Evolutionary conservation across 2,888 invertebrate species (phyloP), one percentile per base, ranked within the genome.

Genomic region (Dione vanillae): DNA sequence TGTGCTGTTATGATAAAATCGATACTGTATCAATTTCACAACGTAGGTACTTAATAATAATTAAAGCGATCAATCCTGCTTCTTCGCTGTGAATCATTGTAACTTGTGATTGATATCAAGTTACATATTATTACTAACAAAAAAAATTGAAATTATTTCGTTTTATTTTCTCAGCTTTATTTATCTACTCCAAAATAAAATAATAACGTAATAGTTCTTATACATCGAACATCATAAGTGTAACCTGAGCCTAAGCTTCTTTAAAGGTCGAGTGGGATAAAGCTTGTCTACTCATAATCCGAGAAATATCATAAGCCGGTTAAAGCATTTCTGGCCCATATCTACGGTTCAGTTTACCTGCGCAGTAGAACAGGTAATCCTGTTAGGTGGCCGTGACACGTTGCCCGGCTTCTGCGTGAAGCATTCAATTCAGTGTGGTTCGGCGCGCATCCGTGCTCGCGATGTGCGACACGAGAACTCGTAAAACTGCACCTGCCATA

Each of bases 321-420:
- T 89, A 89, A 85, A 83, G 82, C 83, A 83, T 83, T 85, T 79
- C 77, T 79, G 82, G 83, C 86, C 84, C 82, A 84, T 84, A 85
- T 83, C 82, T 80, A 83, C 83, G 83, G 84, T 84, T 83, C 79
- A 82, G 82, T 86, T 85, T 88, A 87, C 87, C 86, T 90, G 90
- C 90, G 89, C 86, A 91, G 88, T 91, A 85, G 91, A 89, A 85
- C 91, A 89, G 88, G 91, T 90, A 93, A 93, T 93, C 93, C 93
- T 90, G 92, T 93, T 93, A 93, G 91, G 85, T 91, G 93, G 86
- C 92, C 93, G 87, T 92, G 92, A 92, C 93, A 92, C 84, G 88
- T 83, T 91, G 88, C 85, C 88, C 89, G 91, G 91, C 90, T 91
- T 91, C 90, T 87, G 83, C 59, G 64, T 83, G 84, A 85, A 85